Evolutionary conservation across 2,797 vertebrate species (phyloP).

Genomic region (Sus cebifrons): DNA sequence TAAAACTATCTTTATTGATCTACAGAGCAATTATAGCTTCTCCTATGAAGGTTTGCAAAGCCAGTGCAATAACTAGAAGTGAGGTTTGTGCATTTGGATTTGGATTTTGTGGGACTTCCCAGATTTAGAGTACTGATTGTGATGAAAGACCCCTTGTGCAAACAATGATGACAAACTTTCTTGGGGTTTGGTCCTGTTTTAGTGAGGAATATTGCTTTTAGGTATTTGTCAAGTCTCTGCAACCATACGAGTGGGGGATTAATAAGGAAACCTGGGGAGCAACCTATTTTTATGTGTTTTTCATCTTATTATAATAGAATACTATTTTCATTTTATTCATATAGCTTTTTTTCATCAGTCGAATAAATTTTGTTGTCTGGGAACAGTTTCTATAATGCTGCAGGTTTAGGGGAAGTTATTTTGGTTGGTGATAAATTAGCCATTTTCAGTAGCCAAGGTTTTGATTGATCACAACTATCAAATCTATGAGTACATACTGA

Average conservation of each 20-base stretch:
- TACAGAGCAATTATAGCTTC: neutral
- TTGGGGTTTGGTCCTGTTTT: conserved; percentile 29
- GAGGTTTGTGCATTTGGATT: neutral
- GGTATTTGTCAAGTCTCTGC: conserved; percentile 60
- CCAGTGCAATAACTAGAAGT: conserved; percentile 28
- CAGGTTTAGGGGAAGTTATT: neutral
- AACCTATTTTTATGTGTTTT: conserved; percentile 72
- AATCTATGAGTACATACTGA: neutral
- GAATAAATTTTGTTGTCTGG: conserved; percentile 54
- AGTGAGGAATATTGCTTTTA: conserved; percentile 15
- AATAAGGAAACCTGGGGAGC: conserved; percentile 53
- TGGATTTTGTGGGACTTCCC: neutral
- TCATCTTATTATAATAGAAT: conserved; percentile 39
- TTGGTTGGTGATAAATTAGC: neutral
- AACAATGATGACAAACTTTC: neutral
- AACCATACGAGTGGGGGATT: conserved; percentile 14
- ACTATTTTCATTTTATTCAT: conserved; percentile 69
- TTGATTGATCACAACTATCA: conserved; percentile 41
- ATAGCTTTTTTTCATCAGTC: conserved; percentile 24
- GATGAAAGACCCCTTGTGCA: neutral
- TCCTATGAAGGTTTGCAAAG: neutral
- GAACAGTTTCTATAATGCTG: conserved; percentile 58
- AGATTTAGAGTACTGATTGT: conserved; percentile 9
- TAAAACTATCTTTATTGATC: neutral
- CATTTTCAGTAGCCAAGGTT: conserved; percentile 51